Conservation (phyloP, 2,888 invertebrate genomes). For the Cistogaster globosa region DNA sequence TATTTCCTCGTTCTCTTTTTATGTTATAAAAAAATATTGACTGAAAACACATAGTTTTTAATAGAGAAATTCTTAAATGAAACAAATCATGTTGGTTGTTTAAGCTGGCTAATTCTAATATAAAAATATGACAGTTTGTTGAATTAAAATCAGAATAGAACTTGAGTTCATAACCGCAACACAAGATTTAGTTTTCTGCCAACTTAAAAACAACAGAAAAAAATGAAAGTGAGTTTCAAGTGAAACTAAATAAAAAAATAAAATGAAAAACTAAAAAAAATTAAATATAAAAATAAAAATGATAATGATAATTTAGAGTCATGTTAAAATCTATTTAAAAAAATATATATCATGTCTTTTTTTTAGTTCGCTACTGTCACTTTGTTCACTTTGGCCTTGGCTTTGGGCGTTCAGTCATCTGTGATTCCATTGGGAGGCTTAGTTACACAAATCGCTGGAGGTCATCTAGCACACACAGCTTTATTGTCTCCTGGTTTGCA, state of each 20-base stretch:
- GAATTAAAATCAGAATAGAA: conserved; percentile 68
- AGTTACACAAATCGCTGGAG: conserved; percentile 70
- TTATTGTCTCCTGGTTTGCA: conserved; percentile 56
- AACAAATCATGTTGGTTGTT: conserved; percentile 23
- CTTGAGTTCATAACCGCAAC: conserved; percentile 64
- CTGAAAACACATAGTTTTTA: no score
- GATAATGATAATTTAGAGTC: no score
- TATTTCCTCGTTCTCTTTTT: conserved; percentile 44
- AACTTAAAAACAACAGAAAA: conserved; percentile 43
- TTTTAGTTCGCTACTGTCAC: conserved; percentile 77
- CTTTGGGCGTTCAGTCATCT: conserved; percentile 79
- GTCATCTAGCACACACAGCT: conserved; percentile 77
- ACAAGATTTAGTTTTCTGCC: conserved; percentile 68
- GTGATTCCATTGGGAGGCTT: conserved; percentile 76
- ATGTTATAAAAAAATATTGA: no score
- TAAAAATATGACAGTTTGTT: conserved; percentile 69
- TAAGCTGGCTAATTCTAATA: conserved; percentile 38
- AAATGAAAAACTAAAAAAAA: background rate
- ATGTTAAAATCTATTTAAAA: background rate
- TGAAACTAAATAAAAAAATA: background rate
- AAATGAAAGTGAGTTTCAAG: conserved; percentile 78
- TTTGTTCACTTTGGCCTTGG: conserved; percentile 79
- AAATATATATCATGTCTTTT: background rate
- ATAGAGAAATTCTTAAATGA: no score
- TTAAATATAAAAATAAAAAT: no score